Conservation (phyloP, 2,113 vertebrate species). For the Scartelaos histophorus region DNA sequence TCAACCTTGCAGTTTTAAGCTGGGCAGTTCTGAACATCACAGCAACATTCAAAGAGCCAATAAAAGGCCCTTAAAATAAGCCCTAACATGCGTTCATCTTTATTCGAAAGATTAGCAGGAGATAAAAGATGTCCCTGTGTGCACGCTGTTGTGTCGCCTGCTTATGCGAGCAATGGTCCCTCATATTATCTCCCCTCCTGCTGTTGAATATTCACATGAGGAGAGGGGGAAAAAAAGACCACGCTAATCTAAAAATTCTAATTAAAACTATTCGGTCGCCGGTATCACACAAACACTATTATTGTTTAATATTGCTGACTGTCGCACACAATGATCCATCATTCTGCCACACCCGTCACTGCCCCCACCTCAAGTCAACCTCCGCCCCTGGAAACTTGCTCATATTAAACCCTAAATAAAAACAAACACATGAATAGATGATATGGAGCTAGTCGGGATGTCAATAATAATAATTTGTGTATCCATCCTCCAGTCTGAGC, state of each 20-base stretch:
- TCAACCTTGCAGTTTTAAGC: background rate
- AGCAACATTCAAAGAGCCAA: too few species aligned
- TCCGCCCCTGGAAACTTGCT: slow-evolving; percentile 64
- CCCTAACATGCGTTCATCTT: slow-evolving; percentile 3
- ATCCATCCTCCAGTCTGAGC: too few species aligned
- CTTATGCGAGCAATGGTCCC: slow-evolving; percentile 12
- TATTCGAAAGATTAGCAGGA: background rate
- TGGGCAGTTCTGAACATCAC: too few species aligned
- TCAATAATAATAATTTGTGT: background rate
- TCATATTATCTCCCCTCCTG: slow-evolving; percentile 33
- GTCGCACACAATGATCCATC: slow-evolving; percentile 83
- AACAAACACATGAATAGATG: slow-evolving; percentile 48
- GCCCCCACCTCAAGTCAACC: slow-evolving; percentile 53
- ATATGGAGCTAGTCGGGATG: slow-evolving; percentile 42
- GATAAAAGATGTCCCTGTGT: background rate
- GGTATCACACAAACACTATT: slow-evolving; percentile 63
- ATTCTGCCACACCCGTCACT: slow-evolving; percentile 65
- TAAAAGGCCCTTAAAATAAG: slow-evolving; percentile 10
- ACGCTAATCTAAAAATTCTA: slow-evolving; percentile 72
- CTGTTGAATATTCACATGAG: slow-evolving; percentile 59
- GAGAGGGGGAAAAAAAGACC: slow-evolving; percentile 36
- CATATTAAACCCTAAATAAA: slow-evolving; percentile 77
- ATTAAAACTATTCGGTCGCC: slow-evolving; percentile 79
- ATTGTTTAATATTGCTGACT: slow-evolving; percentile 81
- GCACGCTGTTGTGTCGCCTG: slow-evolving; percentile 1